Evolutionary conservation across 23 tunicate genomes (phyloP).

Genomic region (Trididemnum clinides): DNA sequence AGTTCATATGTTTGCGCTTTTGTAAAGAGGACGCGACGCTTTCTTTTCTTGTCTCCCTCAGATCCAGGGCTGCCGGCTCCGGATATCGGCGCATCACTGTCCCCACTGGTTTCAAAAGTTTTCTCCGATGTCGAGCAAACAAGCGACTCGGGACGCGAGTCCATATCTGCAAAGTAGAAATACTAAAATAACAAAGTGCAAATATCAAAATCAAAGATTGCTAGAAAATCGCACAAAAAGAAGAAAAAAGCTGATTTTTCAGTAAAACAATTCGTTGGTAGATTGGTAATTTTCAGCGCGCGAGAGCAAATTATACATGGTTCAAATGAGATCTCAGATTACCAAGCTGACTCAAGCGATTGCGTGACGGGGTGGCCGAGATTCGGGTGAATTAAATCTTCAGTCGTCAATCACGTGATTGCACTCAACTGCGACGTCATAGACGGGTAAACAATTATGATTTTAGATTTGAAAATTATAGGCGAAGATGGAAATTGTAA

Average conservation of each 20-base stretch:
- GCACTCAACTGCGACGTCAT: too few relatives aligned
- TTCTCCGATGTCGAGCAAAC: conserved; percentile 22
- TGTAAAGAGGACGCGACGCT: conserved; percentile 74
- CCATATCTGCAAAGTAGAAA: conserved; percentile 8
- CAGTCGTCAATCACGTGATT: too few relatives aligned
- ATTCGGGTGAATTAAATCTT: too few relatives aligned
- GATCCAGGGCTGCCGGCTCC: conserved; percentile 26
- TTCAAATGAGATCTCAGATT: too few relatives aligned
- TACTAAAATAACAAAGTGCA: neutral
- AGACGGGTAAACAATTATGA: too few relatives aligned
- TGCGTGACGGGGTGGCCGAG: too few relatives aligned
- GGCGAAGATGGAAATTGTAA: too few relatives aligned
- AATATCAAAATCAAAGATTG: neutral
- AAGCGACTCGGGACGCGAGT: neutral
- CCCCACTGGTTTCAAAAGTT: conserved; percentile 25
- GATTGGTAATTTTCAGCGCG: too few relatives aligned
- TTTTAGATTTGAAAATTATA: too few relatives aligned
- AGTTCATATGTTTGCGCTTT: conserved; percentile 79
- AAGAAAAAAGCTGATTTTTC: neutral
- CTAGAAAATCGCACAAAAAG: neutral
- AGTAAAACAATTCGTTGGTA: too few relatives aligned
- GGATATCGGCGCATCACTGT: neutral
- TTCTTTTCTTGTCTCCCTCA: conserved; percentile 52
- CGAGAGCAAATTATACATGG: too few relatives aligned
- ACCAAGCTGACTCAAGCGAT: too few relatives aligned